A percentile compares a stretch with the other conserved stretches of the same genome.
Conservation (phyloP, 35 echinoderm and acorn worm species). For the Chiridota heheva region DNA sequence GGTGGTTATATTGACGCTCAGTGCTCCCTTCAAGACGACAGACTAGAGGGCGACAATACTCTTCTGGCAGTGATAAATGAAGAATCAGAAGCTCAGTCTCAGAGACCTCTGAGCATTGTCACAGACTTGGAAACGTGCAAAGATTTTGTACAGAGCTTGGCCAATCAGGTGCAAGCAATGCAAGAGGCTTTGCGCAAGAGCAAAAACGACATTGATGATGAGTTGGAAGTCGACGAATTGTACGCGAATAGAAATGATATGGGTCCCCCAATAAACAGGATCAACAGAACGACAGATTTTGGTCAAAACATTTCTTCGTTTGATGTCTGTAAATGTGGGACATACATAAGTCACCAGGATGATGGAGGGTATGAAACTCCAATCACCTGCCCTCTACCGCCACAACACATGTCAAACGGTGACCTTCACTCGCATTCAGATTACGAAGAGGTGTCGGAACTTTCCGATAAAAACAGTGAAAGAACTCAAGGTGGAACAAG, state of each 20-base stretch:
- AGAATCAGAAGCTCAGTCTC: background rate
- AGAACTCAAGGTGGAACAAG: background rate
- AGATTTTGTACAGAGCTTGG: constrained; percentile 81
- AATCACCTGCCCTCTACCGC: constrained; percentile 31
- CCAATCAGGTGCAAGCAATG: constrained; percentile 74
- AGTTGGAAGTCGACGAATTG: constrained; percentile 51
- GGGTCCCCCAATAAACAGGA: background rate
- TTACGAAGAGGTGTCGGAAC: constrained; percentile 72
- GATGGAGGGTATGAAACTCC: constrained; percentile 88
- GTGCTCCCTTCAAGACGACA: no score
- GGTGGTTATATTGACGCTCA: no score
- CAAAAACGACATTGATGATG: constrained; percentile 66
- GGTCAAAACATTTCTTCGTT: no score
- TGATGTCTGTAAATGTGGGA: no score
- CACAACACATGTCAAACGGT: constrained; percentile 1
- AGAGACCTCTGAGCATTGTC: constrained; percentile 32
- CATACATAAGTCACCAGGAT: no score
- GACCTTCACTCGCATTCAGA: constrained; percentile 56
- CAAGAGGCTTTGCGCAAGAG: constrained; percentile 79
- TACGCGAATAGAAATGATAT: background rate
- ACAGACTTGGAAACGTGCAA: constrained; percentile 65
- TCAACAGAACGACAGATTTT: background rate
- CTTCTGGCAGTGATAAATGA: background rate
- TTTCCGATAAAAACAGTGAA: constrained; percentile 24
- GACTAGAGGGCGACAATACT: constrained; percentile 3